phyloP scores from a whole-genome alignment of 2,113 vertebrate species.

The Pachycephala philippinensis region DNA sequence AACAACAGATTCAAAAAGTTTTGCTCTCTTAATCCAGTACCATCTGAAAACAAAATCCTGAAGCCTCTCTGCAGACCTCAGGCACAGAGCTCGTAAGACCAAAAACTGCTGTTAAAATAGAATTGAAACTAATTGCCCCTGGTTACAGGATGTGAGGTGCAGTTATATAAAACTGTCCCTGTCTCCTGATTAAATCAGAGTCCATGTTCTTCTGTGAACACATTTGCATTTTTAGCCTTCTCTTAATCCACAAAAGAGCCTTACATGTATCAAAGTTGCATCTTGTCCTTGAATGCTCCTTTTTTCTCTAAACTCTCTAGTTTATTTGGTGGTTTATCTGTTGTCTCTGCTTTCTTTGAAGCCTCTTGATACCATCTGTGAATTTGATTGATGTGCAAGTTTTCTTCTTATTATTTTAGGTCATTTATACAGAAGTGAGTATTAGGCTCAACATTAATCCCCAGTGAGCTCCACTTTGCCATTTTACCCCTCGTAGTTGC shows the following conservation, averaged over 20 bases:
- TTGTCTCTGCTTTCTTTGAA: background rate
- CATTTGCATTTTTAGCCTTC: background rate
- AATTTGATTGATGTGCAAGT: background rate
- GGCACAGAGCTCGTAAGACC: rapidly evolving
- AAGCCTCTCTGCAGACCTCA: background rate
- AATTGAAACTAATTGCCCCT: background rate
- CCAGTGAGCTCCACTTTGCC: background rate
- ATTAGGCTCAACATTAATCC: background rate
- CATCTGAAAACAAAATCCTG: background rate
- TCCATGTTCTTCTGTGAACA: background rate
- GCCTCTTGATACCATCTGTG: constrained; percentile 3
- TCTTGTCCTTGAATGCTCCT: background rate
- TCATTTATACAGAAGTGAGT: background rate
- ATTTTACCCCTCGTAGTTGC: background rate
- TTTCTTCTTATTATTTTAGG: constrained; percentile 19
- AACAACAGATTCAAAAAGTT: background rate
- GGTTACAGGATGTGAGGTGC: rapidly evolving
- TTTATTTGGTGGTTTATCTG: background rate
- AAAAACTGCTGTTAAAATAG: background rate
- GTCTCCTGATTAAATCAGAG: background rate
- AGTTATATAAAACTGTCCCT: background rate
- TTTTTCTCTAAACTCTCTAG: background rate
- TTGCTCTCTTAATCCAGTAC: background rate
- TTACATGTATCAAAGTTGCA: background rate
- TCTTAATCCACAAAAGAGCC: background rate